A percentile compares a stretch with the other conserved stretches of the same genome.
Conservation (phyloP, 2,888 invertebrate species). For the Drosophila percnosoma region DNA sequence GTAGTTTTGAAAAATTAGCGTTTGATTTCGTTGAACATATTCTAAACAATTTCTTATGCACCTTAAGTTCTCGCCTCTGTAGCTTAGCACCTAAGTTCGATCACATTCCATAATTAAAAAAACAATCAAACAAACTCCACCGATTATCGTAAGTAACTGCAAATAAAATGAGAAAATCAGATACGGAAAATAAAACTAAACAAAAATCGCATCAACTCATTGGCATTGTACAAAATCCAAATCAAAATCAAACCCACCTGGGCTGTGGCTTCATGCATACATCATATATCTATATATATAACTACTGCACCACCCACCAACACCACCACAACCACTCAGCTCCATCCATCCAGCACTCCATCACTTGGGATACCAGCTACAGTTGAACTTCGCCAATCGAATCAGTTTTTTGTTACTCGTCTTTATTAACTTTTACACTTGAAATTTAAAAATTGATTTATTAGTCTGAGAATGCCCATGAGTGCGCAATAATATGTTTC, state of each 20-base stretch:
- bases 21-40: constrained; percentile 9
- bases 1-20: constrained; percentile 73
- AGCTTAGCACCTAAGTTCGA: constrained; percentile 59
- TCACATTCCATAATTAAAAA: constrained; percentile 59
- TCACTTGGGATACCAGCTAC: neutral
- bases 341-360: constrained; percentile 25
- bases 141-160: constrained; percentile 63
- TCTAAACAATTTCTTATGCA: constrained; percentile 1
- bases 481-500: neutral
- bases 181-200: constrained; percentile 29
- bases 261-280: constrained; percentile 30
- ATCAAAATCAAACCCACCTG: constrained; percentile 29
- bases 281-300: constrained; percentile 21
- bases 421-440: neutral
- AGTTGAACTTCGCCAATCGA: neutral
- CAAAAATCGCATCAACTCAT: constrained; percentile 64
- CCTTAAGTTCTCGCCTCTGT: constrained; percentile 46
- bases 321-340: constrained; percentile 11
- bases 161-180: constrained; percentile 34
- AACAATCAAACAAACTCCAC: constrained; percentile 23
- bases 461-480: neutral
- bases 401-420: neutral
- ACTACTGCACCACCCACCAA: constrained; percentile 18
- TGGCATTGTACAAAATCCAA: constrained; percentile 47
- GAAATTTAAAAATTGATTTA: neutral